A percentile compares a stretch with the other conserved stretches of the same genome.
phyloP scores from a whole-genome alignment of 1,140 invertebrate species.

The Paracyclopina nana region DNA sequence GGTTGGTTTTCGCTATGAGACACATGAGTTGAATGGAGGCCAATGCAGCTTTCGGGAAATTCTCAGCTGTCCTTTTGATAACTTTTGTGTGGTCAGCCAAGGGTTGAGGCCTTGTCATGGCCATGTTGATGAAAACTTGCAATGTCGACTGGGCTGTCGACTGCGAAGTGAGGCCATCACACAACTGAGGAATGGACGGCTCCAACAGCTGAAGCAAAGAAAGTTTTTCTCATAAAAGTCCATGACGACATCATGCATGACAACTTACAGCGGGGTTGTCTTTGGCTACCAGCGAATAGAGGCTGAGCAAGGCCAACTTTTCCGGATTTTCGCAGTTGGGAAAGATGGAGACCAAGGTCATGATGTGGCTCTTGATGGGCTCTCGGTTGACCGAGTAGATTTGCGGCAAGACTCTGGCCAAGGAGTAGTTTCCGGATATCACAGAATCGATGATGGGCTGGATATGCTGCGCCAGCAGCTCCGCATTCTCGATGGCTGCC shows the following conservation, averaged over 20 bases:
- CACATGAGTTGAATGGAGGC: conserved; percentile 42
- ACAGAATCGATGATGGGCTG: conserved; percentile 73
- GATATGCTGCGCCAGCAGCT: conserved; percentile 58
- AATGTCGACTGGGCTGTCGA: conserved; percentile 39
- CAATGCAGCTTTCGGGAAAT: conserved; percentile 38
- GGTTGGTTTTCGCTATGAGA: conserved; percentile 38
- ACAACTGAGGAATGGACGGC: conserved; percentile 49
- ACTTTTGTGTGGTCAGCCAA: conserved; percentile 43
- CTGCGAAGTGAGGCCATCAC: conserved; percentile 41
- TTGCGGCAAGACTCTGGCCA: conserved; percentile 62
- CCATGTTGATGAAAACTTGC: conserved; percentile 54
- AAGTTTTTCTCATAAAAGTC: no score
- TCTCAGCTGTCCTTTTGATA: conserved; percentile 42
- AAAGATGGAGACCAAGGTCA: conserved; percentile 54
- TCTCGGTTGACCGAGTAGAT: conserved; percentile 66
- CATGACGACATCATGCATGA: no score
- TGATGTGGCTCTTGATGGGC: conserved; percentile 57
- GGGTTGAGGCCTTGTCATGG: conserved; percentile 39
- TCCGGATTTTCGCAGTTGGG: conserved; percentile 59
- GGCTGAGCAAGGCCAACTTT: conserved; percentile 52
- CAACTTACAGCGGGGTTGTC: conserved; percentile 22
- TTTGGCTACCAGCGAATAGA: conserved; percentile 57
- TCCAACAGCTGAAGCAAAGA: conserved; percentile 38
- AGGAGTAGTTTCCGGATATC: conserved; percentile 59
- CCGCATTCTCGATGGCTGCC: conserved; percentile 74